Evolutionary conservation across 2,113 vertebrate species (phyloP).

Genomic region (Tenebrosternarchus preto): DNA sequence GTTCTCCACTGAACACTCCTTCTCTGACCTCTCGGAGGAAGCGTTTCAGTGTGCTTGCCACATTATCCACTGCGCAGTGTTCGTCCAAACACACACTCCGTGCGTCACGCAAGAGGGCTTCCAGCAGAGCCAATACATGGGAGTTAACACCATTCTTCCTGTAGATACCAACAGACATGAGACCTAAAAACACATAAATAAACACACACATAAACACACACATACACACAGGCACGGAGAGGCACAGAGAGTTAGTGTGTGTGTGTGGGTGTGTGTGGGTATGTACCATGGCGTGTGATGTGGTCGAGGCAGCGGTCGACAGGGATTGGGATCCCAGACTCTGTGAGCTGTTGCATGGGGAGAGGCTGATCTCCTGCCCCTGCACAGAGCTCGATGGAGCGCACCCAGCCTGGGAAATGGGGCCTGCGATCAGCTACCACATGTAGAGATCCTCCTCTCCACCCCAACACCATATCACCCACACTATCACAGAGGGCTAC

Average conservation of each 20-base stretch:
- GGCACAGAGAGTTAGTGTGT: not conserved
- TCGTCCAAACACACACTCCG: conserved; percentile 75
- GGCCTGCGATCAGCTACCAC: conserved; percentile 75
- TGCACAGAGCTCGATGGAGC: conserved; percentile 75
- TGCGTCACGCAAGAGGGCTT: conserved; percentile 72
- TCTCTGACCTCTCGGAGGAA: conserved; percentile 79
- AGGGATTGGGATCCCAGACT: conserved; percentile 72
- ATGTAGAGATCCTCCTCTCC: conserved; percentile 77
- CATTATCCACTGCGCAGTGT: conserved; percentile 77
- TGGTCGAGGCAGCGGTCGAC: conserved; percentile 79
- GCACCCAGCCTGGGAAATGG: conserved; percentile 78
- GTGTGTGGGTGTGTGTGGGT: not conserved
- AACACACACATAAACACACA: too few relatives aligned
- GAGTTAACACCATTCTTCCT: conserved; percentile 82
- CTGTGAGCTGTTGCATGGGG: conserved; percentile 77
- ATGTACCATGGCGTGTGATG: conserved; percentile 77
- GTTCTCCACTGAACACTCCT: conserved; percentile 73
- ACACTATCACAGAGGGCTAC: conserved; percentile 75
- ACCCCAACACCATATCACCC: conserved; percentile 78
- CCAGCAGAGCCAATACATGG: conserved; percentile 75
- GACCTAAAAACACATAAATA: conserved; percentile 62
- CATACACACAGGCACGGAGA: too few relatives aligned
- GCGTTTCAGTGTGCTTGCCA: conserved; percentile 79
- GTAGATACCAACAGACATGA: conserved; percentile 81
- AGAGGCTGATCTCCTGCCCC: conserved; percentile 72